These are phyloP conservation scores for Ophthalmolycus amberensis DNA, from an alignment of 2,113 vertebrate species.

Conservation along the genomic window DNA sequence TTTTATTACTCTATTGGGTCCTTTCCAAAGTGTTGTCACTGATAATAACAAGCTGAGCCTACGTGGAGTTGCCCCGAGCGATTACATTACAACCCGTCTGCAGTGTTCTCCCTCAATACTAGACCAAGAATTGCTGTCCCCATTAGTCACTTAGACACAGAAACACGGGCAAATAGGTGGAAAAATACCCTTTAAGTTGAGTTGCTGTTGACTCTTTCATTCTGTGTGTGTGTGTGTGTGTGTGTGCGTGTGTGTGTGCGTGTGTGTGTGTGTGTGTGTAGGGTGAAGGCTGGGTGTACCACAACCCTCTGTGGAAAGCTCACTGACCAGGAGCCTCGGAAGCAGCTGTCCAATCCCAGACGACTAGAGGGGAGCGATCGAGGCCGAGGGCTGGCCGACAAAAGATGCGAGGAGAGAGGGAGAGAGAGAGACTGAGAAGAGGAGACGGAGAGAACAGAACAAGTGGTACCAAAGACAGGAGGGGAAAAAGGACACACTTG, in stretches of 20 bases:
- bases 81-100: no score
- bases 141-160: no score
- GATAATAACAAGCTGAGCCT: no score
- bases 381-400: not conserved
- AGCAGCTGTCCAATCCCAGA: not conserved
- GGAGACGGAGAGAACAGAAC: not conserved
- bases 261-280: not conserved
- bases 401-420: not conserved
- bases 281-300: constrained; percentile 48
- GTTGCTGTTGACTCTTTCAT: not conserved
- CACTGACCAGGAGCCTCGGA: constrained; percentile 27
- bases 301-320: constrained; percentile 53
- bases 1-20: no score
- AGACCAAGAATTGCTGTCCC: no score
- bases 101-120: no score
- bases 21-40: no score
- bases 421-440: not conserved
- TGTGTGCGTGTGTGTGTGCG: not conserved
- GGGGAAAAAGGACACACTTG: not conserved
- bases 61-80: no score
- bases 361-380: not conserved
- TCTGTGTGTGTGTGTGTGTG: not conserved
- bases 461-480: constrained; percentile 28
- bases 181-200: no score
- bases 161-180: no score